Evolutionary conservation across 1,140 invertebrate species (phyloP).

Genomic region (Drosophila virilis): DNA sequence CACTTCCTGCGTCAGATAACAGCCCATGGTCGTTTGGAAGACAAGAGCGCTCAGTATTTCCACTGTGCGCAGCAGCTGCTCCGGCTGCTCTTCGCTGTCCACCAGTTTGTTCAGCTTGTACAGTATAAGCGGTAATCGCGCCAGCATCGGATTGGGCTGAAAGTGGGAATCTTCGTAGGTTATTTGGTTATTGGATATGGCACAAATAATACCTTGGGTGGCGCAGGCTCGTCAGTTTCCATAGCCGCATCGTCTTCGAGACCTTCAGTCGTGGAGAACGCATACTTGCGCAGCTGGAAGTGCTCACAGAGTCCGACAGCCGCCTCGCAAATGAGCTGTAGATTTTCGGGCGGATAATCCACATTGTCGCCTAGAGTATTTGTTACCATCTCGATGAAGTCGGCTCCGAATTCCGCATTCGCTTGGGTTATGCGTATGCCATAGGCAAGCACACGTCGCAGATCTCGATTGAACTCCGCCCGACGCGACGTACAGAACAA

Average conservation of each 20-base stretch:
- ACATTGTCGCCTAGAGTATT: constrained; percentile 74
- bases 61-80: constrained; percentile 63
- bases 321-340: constrained; percentile 75
- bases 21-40: constrained; percentile 91
- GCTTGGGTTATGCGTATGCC: constrained; percentile 75
- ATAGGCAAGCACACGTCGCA: constrained; percentile 67
- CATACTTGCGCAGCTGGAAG: constrained; percentile 76
- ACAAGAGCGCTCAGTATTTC: constrained; percentile 85
- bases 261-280: constrained; percentile 27
- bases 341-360: constrained; percentile 66
- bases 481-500: constrained; percentile 70
- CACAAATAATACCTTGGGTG: constrained; percentile 36
- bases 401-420: constrained; percentile 65
- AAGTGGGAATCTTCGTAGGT: neutral
- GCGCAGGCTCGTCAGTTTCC: constrained; percentile 59
- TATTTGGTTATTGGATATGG: neutral
- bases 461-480: constrained; percentile 59
- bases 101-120: constrained; percentile 74
- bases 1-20: constrained; percentile 85
- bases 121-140: constrained; percentile 70
- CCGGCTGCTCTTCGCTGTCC: constrained; percentile 48
- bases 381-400: constrained; percentile 74
- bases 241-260: constrained; percentile 47
- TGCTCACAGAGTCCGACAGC: constrained; percentile 80
- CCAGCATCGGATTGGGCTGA: constrained; percentile 72